phyloP scores from a whole-genome alignment of 2,113 vertebrate genomes.

The Nibea coibor region DNA sequence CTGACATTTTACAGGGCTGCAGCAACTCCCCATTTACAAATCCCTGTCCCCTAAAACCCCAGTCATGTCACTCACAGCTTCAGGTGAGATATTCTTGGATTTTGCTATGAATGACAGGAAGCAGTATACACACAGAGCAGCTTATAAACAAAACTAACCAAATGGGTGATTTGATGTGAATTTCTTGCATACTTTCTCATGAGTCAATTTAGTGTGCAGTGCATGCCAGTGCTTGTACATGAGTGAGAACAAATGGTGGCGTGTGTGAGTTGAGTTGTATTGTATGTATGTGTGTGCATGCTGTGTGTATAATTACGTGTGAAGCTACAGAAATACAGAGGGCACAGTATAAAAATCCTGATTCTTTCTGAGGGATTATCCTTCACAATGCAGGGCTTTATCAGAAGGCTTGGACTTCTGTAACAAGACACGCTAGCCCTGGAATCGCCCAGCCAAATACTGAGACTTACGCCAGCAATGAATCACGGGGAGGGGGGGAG shows the following conservation, averaged over 20 bases:
- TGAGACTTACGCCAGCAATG: slow-evolving; percentile 38
- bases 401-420: slow-evolving; percentile 65
- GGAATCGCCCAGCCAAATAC: slow-evolving; percentile 60
- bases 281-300: slow-evolving; percentile 1
- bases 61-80: slow-evolving; percentile 10
- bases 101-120: slow-evolving; percentile 15
- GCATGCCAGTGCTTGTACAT: slow-evolving; percentile 63
- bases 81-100: slow-evolving; percentile 12
- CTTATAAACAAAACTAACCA: slow-evolving; percentile 37
- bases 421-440: slow-evolving; percentile 78
- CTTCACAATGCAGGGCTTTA: slow-evolving; percentile 76
- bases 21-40: slow-evolving; percentile 19
- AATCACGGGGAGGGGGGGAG: slow-evolving; percentile 28
- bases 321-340: slow-evolving; percentile 53
- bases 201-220: slow-evolving; percentile 37
- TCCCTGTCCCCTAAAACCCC: background rate
- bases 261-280: slow-evolving; percentile 16
- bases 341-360: slow-evolving; percentile 63
- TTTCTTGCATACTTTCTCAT: slow-evolving; percentile 69
- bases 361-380: slow-evolving; percentile 79
- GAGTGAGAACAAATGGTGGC: slow-evolving; percentile 27
- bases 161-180: slow-evolving; percentile 49
- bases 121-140: background rate
- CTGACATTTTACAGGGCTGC: slow-evolving; percentile 43
- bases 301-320: slow-evolving; percentile 24